Evolutionary conservation across 2,797 vertebrate species (phyloP), one percentile per base, ranked within the genome.

Genomic region (Schizothorax lantsangensis): DNA sequence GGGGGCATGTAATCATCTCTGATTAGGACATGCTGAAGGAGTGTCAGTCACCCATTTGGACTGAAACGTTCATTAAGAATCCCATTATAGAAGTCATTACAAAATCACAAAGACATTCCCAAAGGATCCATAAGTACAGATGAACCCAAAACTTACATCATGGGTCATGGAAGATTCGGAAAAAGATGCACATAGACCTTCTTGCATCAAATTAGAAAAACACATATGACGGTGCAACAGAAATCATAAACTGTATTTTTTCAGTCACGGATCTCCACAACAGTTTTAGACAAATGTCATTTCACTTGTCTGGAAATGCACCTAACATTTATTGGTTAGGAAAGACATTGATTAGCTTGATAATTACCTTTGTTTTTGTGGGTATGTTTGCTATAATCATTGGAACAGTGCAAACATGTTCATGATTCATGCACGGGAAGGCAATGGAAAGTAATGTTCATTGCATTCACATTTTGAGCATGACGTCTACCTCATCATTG

Each of bases 1-100:
- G 83, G 83, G 62, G 74, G 83, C 6, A 1, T 79, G 84, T 85
- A 78, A 85, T 85, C 75, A 79, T 69, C 74, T 79, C 84, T 85
- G 84, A 85, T 85, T 85, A 85, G 84, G 62, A 52, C 45, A 85
- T 54, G 74, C 84, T 77, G 83, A 64, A 78, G 73, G 43, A 85
- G 84, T 69, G 84, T 79, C 64, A 85, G 74, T 79, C 74, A 85
- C 62, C 33, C 45, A 69, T 79, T 85, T 84, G 62, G 74, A 84
- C 47, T 66, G n/a, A 84, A 49, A 84, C 47, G 43, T 68, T 84
- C 74, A 68, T 84, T 79, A 84, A 84, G 72, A 69, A 69, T 43
- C 33, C 62, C 74, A 68, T 84, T 68, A 78, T 54, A 78, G 62
- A 79, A 84, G 45, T 79, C 74, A 71, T 85, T 85, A 85, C 4